Conservation (phyloP, 2,888 invertebrate genomes). For the Machimus atricapillus region DNA sequence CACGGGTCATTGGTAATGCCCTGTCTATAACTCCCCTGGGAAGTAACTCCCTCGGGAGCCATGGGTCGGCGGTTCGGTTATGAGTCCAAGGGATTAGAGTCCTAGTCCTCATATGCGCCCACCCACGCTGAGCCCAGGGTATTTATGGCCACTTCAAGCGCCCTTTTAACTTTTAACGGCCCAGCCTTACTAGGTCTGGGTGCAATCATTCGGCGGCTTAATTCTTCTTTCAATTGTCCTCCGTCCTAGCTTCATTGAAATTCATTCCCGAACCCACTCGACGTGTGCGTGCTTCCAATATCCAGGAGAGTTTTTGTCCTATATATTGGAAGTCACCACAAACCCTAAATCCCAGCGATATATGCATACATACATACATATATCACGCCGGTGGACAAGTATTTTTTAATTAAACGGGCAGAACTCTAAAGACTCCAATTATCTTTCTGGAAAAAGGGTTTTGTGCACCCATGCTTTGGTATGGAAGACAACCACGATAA, state of each 20-base stretch:
- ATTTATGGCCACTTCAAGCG: neutral
- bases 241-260: neutral
- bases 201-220: neutral
- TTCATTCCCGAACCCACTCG: neutral
- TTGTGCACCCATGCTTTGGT: neutral
- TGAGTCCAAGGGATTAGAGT: neutral
- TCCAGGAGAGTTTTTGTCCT: neutral
- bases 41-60: neutral
- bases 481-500: neutral
- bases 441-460: neutral
- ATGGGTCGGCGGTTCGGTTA: neutral
- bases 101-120: neutral
- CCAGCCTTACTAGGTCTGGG: neutral
- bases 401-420: neutral
- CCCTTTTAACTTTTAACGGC: neutral
- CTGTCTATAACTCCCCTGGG: neutral
- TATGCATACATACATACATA: too few species aligned
- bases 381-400: neutral
- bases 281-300: neutral
- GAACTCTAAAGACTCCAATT: neutral
- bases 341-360: neutral
- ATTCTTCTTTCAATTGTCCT: neutral
- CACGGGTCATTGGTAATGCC: neutral
- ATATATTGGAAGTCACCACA: neutral
- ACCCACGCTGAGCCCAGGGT: neutral